Evolutionary conservation across 2,888 invertebrate genomes (phyloP).

Genomic region (Machimus atricapillus): DNA sequence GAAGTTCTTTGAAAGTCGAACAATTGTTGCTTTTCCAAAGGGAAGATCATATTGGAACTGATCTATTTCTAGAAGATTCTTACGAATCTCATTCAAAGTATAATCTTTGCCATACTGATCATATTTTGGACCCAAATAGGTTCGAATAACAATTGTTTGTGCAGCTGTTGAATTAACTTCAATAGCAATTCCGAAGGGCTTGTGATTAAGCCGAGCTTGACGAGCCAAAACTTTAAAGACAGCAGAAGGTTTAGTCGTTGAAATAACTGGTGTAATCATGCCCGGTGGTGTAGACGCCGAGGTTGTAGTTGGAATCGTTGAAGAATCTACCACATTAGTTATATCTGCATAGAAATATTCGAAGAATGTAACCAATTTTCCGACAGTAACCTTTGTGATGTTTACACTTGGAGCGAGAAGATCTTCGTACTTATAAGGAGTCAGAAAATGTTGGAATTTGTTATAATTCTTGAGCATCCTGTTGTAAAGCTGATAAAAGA

Average conservation of each 20-base stretch:
- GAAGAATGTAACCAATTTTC: conserved; percentile 74
- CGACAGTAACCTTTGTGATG: conserved; percentile 70
- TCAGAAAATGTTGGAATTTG: conserved; percentile 48
- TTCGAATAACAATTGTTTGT: conserved; percentile 67
- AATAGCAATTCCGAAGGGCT: conserved; percentile 70
- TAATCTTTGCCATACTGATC: conserved; percentile 64
- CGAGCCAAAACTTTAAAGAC: neutral
- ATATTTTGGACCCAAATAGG: conserved; percentile 76
- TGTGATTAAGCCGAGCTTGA: conserved; percentile 70
- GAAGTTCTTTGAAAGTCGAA: conserved; percentile 55
- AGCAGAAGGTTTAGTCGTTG: neutral
- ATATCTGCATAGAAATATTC: conserved; percentile 71
- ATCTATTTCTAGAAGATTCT: conserved; percentile 72
- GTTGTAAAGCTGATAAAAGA: conserved; percentile 74
- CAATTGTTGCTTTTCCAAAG: conserved; percentile 62
- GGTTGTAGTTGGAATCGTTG: neutral
- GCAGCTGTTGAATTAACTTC: conserved; percentile 68
- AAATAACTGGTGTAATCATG: neutral
- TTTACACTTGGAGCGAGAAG: conserved; percentile 68
- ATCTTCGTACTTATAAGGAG: conserved; percentile 69
- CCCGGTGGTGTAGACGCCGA: neutral
- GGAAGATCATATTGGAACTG: conserved; percentile 68
- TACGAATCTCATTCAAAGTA: conserved; percentile 67
- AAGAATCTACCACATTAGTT: conserved; percentile 48
- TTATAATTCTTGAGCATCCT: conserved; percentile 58